These are phyloP conservation scores for Drosophila nasuta DNA, from an alignment of 1,140 invertebrate genomes.

Conservation along the genomic window DNA sequence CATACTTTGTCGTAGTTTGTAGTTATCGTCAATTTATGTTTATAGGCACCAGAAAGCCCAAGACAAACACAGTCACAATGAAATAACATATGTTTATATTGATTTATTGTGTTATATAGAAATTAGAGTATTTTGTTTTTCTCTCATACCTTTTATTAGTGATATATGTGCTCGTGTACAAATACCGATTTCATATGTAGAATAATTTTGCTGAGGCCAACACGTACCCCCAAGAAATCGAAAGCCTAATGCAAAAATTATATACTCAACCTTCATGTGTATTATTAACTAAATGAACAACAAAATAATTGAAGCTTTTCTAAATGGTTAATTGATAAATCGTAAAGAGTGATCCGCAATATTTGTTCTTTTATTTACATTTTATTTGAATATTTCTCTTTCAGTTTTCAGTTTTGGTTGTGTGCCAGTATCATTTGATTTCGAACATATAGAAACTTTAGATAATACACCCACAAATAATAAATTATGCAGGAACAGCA, in stretches of 20 bases:
- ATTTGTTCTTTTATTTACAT: slow-evolving; percentile 24
- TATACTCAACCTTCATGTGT: slow-evolving; percentile 13
- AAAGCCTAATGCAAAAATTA: slow-evolving; percentile 50
- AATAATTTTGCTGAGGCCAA: slow-evolving; percentile 44
- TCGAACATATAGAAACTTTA: slow-evolving; percentile 45
- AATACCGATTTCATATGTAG: neutral
- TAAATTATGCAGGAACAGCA: slow-evolving; percentile 31
- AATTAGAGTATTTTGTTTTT: slow-evolving; percentile 40
- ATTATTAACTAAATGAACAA: slow-evolving; percentile 20
- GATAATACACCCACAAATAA: slow-evolving; percentile 38
- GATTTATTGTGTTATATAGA: slow-evolving; percentile 55
- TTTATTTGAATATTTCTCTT: slow-evolving; percentile 34
- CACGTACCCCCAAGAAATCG: slow-evolving; percentile 81
- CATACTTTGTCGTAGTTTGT: slow-evolving; percentile 32
- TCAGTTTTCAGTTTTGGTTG: slow-evolving; percentile 16
- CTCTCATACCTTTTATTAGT: slow-evolving; percentile 23
- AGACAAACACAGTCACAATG: neutral
- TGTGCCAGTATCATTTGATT: slow-evolving; percentile 31
- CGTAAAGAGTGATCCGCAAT: slow-evolving; percentile 24
- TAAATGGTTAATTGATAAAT: slow-evolving; percentile 67
- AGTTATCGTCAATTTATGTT: slow-evolving; percentile 10
- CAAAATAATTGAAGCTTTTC: slow-evolving; percentile 43
- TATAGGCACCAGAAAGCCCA: slow-evolving; percentile 9
- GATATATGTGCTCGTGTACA: slow-evolving; percentile 23
- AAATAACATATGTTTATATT: slow-evolving; percentile 23